Conservation (phyloP, 2,113 vertebrate genomes). For the Typhlomys cinereus region DNA sequence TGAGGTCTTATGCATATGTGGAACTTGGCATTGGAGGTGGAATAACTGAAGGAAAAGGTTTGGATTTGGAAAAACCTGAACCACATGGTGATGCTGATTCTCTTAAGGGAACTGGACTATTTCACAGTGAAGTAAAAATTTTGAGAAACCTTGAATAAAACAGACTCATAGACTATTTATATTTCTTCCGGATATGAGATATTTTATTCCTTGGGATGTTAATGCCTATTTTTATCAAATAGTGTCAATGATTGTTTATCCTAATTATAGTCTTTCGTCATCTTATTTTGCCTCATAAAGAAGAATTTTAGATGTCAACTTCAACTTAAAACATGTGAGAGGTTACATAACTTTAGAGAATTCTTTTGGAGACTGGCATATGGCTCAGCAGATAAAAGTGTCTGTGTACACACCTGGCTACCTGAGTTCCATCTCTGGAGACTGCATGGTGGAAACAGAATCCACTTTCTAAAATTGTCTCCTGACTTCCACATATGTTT, state of each 20-base stretch:
- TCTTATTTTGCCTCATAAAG: constrained; percentile 44
- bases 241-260: constrained; percentile 54
- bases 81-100: background rate
- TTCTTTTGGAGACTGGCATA: constrained; percentile 55
- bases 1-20: background rate
- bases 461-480: no score
- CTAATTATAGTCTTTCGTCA: constrained; percentile 35
- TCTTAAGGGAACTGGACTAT: constrained; percentile 3
- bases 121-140: background rate
- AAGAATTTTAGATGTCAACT: constrained; percentile 39
- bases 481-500: no score
- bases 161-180: constrained; percentile 28
- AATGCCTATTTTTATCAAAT: constrained; percentile 51
- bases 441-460: no score
- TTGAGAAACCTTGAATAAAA: constrained; percentile 16
- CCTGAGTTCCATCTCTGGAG: no score
- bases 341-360: constrained; percentile 43
- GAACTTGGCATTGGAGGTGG: background rate
- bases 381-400: no score
- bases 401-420: no score
- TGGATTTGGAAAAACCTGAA: background rate
- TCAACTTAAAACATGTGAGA: constrained; percentile 45
- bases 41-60: background rate
- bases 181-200: constrained; percentile 27
- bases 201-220: constrained; percentile 14